Evolutionary conservation across 2,888 invertebrate species (phyloP).

Genomic region (Tiliacea citrago): DNA sequence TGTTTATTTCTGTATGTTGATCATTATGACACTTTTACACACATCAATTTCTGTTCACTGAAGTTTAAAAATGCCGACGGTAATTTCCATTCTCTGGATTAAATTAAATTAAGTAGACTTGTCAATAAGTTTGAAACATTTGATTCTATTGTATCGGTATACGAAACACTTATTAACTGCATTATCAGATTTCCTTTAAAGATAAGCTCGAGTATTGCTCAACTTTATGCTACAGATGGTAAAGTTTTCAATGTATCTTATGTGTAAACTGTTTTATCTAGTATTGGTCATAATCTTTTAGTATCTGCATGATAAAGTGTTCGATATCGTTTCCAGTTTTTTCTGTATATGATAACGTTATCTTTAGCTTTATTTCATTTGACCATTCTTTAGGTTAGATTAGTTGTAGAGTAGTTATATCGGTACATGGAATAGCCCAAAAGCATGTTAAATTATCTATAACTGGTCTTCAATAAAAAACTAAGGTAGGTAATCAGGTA

Average conservation of each 20-base stretch:
- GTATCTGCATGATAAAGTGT: slow-evolving; percentile 10
- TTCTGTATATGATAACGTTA: background rate
- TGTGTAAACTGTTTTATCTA: slow-evolving; percentile 18
- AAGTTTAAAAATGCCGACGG: too few relatives aligned
- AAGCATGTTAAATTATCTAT: background rate
- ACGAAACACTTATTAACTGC: slow-evolving; percentile 9
- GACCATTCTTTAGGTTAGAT: background rate
- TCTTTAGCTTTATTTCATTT: background rate
- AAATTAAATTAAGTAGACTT: too few relatives aligned
- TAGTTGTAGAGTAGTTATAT: background rate
- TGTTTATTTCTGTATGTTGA: too few relatives aligned
- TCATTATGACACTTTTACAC: too few relatives aligned
- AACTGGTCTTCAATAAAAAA: too few relatives aligned
- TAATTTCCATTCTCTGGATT: too few relatives aligned
- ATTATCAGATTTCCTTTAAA: slow-evolving; percentile 26
- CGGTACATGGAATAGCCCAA: background rate
- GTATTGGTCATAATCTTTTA: slow-evolving; percentile 11
- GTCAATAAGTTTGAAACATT: background rate
- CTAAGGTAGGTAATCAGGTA: too few relatives aligned
- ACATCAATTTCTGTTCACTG: too few relatives aligned
- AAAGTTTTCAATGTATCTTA: slow-evolving; percentile 10
- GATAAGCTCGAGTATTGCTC: slow-evolving; percentile 11
- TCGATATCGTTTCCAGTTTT: background rate
- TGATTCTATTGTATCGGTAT: background rate
- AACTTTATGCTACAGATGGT: background rate